Evolutionary conservation across 30 jellyfish, hydroid and myxozoan species (phyloP).

Genomic region (Catostylus mosaicus): DNA sequence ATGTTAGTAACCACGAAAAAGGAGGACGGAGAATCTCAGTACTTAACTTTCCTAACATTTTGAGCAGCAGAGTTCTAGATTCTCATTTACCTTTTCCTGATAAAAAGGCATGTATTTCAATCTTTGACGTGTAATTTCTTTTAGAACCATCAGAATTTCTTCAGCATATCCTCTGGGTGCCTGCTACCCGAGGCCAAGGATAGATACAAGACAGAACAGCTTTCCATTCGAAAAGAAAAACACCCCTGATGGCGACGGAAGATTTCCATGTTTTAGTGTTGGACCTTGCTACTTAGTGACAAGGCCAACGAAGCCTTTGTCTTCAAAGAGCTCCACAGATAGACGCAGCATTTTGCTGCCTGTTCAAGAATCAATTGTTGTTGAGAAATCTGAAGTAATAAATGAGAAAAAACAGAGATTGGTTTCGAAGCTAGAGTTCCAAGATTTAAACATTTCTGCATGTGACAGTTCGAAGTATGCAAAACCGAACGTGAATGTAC

Average conservation of each 20-base stretch:
- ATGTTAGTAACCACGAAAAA: too few relatives aligned
- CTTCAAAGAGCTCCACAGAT: neutral
- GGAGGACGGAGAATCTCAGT: too few relatives aligned
- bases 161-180: slow-evolving; percentile 14
- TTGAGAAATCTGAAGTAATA: neutral
- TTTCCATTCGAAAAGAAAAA: neutral
- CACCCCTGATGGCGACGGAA: neutral
- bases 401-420: neutral
- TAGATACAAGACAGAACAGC: neutral
- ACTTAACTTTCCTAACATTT: too few relatives aligned
- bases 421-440: neutral
- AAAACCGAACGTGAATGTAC: neutral
- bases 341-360: neutral
- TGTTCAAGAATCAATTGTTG: neutral
- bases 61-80: too few relatives aligned
- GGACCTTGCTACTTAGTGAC: neutral
- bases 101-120: too few relatives aligned
- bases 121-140: neutral
- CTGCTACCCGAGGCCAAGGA: neutral
- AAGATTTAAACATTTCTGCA: neutral
- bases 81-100: too few relatives aligned
- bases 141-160: neutral
- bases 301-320: neutral
- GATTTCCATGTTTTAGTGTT: neutral
- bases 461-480: neutral